phyloP scores from a whole-genome alignment of 2,888 invertebrate genomes.

The Dorcus hopei region DNA sequence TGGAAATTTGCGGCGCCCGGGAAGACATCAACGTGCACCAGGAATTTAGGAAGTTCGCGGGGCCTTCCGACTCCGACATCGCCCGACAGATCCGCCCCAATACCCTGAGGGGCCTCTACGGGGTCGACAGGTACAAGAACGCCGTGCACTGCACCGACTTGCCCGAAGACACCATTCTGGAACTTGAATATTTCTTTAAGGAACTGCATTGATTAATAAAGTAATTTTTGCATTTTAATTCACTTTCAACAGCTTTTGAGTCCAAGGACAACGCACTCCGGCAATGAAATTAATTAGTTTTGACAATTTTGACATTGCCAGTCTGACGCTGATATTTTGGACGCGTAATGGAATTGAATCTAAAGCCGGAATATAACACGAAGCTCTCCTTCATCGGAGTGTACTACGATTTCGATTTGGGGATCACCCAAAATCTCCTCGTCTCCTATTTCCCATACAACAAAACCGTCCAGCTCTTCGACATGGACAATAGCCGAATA shows the following conservation, averaged over 20 bases:
- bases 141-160: constrained; percentile 93
- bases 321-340: too few species aligned
- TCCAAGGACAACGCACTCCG: too few species aligned
- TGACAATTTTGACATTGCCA: too few species aligned
- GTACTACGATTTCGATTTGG: constrained; percentile 83
- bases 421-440: constrained; percentile 69
- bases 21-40: constrained; percentile 57
- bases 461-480: constrained; percentile 71
- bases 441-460: constrained; percentile 75
- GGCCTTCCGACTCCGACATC: constrained; percentile 89
- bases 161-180: constrained; percentile 79
- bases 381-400: constrained; percentile 70
- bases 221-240: too few species aligned
- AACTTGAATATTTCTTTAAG: constrained; percentile 80
- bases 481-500: constrained; percentile 39
- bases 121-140: constrained; percentile 78
- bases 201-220: constrained; percentile 49
- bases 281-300: too few species aligned
- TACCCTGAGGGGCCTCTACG: constrained; percentile 81
- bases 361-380: constrained; percentile 48
- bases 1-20: constrained; percentile 73
- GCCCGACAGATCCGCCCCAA: constrained; percentile 80
- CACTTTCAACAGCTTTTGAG: too few species aligned
- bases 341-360: too few species aligned
- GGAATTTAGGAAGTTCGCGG: constrained; percentile 79